Percentiles rank a stretch among this genome's conserved stretches.
Conservation (phyloP, 2,888 invertebrate species). For the Meliscaeva auricollis region DNA sequence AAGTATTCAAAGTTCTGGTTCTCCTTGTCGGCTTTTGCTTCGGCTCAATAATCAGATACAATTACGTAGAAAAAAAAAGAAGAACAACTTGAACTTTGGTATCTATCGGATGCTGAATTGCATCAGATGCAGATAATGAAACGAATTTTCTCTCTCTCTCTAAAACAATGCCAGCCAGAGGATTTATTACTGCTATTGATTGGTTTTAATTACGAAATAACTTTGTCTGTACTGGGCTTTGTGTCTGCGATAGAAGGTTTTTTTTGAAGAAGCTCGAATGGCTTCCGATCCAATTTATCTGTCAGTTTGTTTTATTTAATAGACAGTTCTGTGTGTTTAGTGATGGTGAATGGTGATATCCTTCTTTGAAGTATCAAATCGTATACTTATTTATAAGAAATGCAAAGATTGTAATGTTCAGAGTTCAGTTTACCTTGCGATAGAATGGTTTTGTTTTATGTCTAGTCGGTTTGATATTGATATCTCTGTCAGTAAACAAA, state of each 20-base stretch:
- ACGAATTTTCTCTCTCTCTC: constrained; percentile 18
- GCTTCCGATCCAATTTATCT: constrained; percentile 11
- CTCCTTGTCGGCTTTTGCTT: constrained; percentile 61
- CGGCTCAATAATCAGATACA: constrained; percentile 66
- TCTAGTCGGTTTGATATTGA: constrained; percentile 1
- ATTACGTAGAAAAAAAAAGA: constrained; percentile 65
- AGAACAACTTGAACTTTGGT: constrained; percentile 58
- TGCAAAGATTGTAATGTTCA: neutral
- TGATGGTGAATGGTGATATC: neutral
- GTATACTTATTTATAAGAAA: no score
- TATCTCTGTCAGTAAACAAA: constrained; percentile 7
- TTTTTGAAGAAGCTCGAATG: neutral
- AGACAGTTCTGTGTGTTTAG: neutral
- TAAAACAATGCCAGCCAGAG: constrained; percentile 9
- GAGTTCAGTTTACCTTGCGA: constrained; percentile 10
- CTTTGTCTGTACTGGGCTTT: neutral
- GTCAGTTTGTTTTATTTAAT: neutral
- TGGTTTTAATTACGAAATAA: constrained; percentile 70
- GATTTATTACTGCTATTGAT: constrained; percentile 69
- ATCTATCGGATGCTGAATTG: neutral
- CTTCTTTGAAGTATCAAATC: constrained; percentile 1
- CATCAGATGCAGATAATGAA: constrained; percentile 1
- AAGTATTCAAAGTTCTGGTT: constrained; percentile 55
- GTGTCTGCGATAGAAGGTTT: constrained; percentile 1
- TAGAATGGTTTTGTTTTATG: neutral